Evolutionary conservation across 2,888 invertebrate species (phyloP).

Genomic region (Clanis bilineata): DNA sequence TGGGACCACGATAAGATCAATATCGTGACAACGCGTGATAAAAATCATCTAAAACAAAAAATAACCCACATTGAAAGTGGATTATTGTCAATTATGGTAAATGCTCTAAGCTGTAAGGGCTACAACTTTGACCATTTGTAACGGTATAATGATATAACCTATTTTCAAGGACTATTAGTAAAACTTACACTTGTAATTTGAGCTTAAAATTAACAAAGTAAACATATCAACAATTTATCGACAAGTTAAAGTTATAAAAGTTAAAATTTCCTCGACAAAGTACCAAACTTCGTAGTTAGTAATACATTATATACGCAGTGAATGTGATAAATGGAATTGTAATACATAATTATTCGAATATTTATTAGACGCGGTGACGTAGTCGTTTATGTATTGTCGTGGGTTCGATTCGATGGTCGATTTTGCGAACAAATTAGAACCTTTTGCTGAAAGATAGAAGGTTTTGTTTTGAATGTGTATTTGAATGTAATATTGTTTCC

Average conservation of each 20-base stretch:
- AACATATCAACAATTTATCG: neutral
- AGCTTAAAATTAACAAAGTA: neutral
- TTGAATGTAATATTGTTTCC: neutral
- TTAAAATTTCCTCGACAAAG: neutral
- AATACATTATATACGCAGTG: slow-evolving; percentile 35
- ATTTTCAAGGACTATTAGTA: too few species aligned
- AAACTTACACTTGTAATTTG: too few species aligned
- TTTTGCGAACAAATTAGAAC: neutral
- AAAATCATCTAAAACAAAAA: too few species aligned
- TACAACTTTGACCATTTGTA: too few species aligned
- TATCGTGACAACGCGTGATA: too few species aligned
- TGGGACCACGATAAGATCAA: too few species aligned
- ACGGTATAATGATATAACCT: too few species aligned
- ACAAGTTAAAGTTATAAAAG: neutral
- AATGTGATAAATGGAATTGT: slow-evolving; percentile 46
- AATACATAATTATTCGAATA: slow-evolving; percentile 19
- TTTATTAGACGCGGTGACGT: slow-evolving; percentile 3
- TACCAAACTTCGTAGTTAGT: slow-evolving; percentile 17
- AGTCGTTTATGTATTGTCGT: slow-evolving; percentile 3
- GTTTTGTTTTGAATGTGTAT: neutral
- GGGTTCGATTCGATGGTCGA: neutral
- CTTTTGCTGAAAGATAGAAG: neutral
- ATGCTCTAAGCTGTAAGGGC: too few species aligned
- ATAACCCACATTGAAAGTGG: too few species aligned
- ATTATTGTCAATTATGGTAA: too few species aligned